Conservation (phyloP, 2,113 vertebrate species). For the Reinhardtius hippoglossoides region DNA sequence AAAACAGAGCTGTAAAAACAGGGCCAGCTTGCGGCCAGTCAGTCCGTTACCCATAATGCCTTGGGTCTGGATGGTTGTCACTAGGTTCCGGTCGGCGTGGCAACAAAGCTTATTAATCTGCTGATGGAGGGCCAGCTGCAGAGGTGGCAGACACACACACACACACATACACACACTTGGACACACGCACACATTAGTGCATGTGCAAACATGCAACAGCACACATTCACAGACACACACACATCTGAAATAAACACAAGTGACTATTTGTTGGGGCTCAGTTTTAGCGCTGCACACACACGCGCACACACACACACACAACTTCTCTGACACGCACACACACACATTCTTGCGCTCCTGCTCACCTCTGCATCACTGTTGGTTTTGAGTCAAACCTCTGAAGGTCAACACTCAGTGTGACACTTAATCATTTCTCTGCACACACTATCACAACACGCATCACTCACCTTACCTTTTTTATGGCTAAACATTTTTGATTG, state of each 20-base stretch:
- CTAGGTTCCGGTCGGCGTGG: constrained; percentile 99
- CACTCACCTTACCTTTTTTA: constrained; percentile 33
- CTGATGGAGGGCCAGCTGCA: constrained; percentile 99
- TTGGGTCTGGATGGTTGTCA: constrained; percentile 96
- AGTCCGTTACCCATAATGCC: constrained; percentile 97
- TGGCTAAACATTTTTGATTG: constrained; percentile 80
- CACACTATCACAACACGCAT: constrained; percentile 42
- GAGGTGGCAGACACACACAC: constrained; percentile 91
- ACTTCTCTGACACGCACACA: constrained; percentile 76
- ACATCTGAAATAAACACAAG: constrained; percentile 75
- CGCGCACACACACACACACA: constrained; percentile 64
- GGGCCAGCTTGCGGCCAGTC: constrained; percentile 96
- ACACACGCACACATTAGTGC: constrained; percentile 48
- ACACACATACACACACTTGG: constrained; percentile 56
- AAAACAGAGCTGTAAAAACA: constrained; percentile 94
- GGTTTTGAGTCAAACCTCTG: constrained; percentile 54
- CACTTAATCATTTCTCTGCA: constrained; percentile 41
- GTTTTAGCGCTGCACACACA: background rate
- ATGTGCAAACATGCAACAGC: constrained; percentile 83
- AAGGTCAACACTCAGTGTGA: constrained; percentile 57
- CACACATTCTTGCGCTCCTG: constrained; percentile 66
- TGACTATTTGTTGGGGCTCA: constrained; percentile 27
- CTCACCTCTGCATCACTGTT: constrained; percentile 53
- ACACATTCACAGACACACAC: constrained; percentile 78
- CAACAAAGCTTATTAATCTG: constrained; percentile 99